Conservation (phyloP, 2,113 vertebrate genomes). For the Erpornis zantholeuca region DNA sequence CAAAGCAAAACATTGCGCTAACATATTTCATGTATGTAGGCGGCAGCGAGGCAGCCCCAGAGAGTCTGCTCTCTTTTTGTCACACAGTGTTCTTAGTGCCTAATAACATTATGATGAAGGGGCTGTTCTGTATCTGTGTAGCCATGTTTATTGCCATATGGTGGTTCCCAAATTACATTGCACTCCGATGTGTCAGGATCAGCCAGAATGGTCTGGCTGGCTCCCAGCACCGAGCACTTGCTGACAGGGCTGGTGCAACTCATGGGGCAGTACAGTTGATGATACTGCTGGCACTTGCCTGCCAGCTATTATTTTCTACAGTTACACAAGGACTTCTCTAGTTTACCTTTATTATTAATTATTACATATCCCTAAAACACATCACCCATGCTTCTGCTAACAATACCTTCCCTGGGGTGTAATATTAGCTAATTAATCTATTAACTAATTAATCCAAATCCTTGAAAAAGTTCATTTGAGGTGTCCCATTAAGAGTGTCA, state of each 20-base stretch:
- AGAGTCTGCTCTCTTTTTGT: constrained; percentile 30
- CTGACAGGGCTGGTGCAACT: constrained; percentile 14
- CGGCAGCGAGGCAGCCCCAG: not conserved
- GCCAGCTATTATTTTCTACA: constrained; percentile 17
- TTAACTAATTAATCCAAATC: constrained; percentile 43
- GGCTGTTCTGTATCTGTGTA: constrained; percentile 13
- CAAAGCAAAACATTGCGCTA: constrained; percentile 40
- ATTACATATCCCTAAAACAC: not conserved
- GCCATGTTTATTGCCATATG: constrained; percentile 60
- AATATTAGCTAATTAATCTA: constrained; percentile 7
- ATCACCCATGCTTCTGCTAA: not conserved
- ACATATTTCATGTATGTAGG: not conserved
- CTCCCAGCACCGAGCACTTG: constrained; percentile 42
- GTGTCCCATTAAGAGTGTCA: constrained; percentile 38
- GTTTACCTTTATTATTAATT: not conserved
- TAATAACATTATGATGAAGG: constrained; percentile 1
- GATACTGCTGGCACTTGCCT: not conserved
- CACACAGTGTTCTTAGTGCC: not conserved
- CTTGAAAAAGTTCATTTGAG: constrained; percentile 16
- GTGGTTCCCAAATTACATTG: constrained; percentile 56
- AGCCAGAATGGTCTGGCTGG: constrained; percentile 34
- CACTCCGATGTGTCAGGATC: constrained; percentile 3
- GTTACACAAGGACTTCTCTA: not conserved
- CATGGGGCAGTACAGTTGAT: not conserved
- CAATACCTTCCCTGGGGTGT: not conserved